A percentile compares a stretch with the other conserved stretches of the same genome.
Evolutionary conservation across 1,140 invertebrate genomes (phyloP).

Genomic region (Lanistes nyassanus): DNA sequence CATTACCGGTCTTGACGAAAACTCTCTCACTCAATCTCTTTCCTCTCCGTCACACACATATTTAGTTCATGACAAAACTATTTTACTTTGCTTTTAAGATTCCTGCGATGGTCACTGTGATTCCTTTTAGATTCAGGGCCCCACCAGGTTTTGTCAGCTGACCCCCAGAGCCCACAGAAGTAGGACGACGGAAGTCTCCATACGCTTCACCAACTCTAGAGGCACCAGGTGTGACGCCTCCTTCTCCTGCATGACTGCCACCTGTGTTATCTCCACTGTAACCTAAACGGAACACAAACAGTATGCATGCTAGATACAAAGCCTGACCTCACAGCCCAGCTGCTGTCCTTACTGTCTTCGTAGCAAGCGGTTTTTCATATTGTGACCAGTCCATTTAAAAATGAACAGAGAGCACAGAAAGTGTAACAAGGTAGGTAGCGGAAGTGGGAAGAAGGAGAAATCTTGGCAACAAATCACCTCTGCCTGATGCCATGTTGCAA

Average conservation of each 20-base stretch:
- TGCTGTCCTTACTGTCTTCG: too few species aligned
- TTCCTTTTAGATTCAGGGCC: constrained; percentile 34
- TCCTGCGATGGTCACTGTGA: constrained; percentile 29
- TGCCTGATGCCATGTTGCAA: constrained; percentile 23
- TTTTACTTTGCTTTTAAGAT: constrained; percentile 33
- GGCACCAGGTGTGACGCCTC: constrained; percentile 28
- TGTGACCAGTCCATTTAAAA: too few species aligned
- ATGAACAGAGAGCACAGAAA: too few species aligned
- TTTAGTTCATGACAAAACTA: background rate
- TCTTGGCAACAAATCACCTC: constrained; percentile 24
- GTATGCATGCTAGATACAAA: too few species aligned
- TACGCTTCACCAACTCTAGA: constrained; percentile 30
- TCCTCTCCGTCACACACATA: background rate
- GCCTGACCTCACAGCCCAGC: too few species aligned
- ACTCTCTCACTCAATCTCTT: background rate
- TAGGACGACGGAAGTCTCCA: constrained; percentile 39
- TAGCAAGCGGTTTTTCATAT: too few species aligned
- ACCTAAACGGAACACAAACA: constrained; percentile 18
- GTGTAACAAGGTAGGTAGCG: too few species aligned
- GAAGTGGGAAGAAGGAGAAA: background rate
- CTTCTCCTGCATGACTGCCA: constrained; percentile 50
- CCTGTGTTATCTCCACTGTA: constrained; percentile 37
- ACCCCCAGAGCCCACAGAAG: constrained; percentile 38
- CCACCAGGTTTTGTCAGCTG: constrained; percentile 40
- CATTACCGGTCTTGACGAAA: background rate